Evolutionary conservation across 2,113 vertebrate genomes (phyloP).

Genomic region (Rhabdomys dilectus): DNA sequence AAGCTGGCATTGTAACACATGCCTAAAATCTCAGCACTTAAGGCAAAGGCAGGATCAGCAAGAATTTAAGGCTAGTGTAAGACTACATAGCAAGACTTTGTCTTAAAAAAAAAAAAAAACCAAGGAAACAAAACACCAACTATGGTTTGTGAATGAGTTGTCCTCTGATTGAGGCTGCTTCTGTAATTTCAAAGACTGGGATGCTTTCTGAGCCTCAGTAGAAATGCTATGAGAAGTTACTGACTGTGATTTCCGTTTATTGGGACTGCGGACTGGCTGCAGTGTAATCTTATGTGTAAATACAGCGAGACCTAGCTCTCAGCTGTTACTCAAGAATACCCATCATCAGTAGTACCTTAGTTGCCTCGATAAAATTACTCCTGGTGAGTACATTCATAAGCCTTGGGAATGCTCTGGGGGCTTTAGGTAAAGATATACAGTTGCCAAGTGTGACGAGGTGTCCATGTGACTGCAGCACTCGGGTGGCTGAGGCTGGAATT

Average conservation of each 20-base stretch:
- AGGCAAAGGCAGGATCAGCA: background rate
- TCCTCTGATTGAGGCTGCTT: background rate
- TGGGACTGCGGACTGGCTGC: background rate
- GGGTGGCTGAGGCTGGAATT: background rate
- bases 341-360: background rate
- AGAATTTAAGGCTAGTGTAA: background rate
- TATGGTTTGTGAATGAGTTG: background rate
- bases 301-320: background rate
- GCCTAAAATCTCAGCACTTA: background rate
- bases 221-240: conserved; percentile 22
- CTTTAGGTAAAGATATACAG: background rate
- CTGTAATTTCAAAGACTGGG: conserved; percentile 23
- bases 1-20: background rate
- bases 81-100: background rate
- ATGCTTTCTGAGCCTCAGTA: background rate
- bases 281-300: background rate
- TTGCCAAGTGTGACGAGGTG: background rate
- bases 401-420: background rate
- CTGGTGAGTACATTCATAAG: background rate
- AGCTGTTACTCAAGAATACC: background rate
- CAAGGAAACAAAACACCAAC: background rate
- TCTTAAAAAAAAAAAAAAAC: background rate
- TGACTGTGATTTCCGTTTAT: conserved; percentile 35
- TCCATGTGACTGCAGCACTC: background rate
- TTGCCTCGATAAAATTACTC: background rate